These are phyloP conservation scores for Callitettix versicolor DNA, from an alignment of 1,140 invertebrate species.

Conservation along the genomic window DNA sequence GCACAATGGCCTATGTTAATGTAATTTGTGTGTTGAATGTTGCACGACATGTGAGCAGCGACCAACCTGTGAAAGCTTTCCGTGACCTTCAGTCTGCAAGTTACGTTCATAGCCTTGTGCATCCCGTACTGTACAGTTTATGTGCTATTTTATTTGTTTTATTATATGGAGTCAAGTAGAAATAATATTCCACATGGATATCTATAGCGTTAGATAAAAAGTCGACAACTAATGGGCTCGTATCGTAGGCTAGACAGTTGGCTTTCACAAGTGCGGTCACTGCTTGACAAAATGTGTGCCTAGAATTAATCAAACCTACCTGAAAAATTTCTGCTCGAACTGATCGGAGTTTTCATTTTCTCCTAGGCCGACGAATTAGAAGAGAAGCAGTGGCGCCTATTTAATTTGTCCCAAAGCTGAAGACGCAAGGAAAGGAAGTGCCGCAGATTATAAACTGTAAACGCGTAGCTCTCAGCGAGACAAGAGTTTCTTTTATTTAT, in stretches of 20 bases:
- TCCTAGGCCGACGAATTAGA: constrained; percentile 16
- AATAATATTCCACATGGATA: constrained; percentile 10
- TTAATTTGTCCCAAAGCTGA: too few species aligned
- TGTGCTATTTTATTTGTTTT: not conserved
- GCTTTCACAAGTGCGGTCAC: constrained; percentile 13
- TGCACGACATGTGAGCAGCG: constrained; percentile 11
- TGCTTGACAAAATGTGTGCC: not conserved
- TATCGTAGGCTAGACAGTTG: not conserved
- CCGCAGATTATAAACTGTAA: too few species aligned
- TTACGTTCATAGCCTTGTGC: constrained; percentile 13
- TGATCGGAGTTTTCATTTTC: constrained; percentile 12
- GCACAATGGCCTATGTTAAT: constrained; percentile 12
- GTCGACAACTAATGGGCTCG: too few species aligned
- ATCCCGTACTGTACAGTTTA: constrained; percentile 1
- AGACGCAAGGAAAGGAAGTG: not conserved
- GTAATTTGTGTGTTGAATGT: constrained; percentile 7
- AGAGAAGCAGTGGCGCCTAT: not conserved
- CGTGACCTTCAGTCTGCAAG: constrained; percentile 4
- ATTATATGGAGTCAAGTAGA: too few species aligned
- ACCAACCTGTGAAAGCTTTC: constrained; percentile 17
- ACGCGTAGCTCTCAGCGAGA: too few species aligned
- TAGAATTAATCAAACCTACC: too few species aligned
- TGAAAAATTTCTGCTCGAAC: too few species aligned
- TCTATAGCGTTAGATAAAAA: not conserved
- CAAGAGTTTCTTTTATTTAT: too few species aligned